phyloP scores from a whole-genome alignment of 2,113 vertebrate species.

The Rhynchomys soricoides region DNA sequence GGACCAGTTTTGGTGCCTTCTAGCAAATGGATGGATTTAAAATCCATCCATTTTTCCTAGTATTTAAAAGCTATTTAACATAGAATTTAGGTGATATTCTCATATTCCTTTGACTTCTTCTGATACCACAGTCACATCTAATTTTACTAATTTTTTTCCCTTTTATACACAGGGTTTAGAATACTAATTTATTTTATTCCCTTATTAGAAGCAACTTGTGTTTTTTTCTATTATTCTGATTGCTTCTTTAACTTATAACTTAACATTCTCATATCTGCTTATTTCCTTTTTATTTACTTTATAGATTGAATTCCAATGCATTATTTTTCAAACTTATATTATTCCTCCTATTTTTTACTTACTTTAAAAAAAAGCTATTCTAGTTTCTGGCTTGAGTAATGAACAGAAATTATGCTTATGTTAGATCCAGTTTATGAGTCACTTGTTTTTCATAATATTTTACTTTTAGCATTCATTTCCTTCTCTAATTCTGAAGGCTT shows the following conservation, averaged over 20 bases:
- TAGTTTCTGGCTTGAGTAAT: background rate
- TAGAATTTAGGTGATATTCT: conserved; percentile 27
- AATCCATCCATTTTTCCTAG: background rate
- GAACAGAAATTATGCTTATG: background rate
- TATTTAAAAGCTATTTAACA: background rate
- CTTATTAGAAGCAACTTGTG: background rate
- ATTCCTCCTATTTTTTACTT: background rate
- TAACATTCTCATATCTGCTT: background rate
- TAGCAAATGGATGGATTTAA: no score
- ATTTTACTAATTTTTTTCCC: background rate
- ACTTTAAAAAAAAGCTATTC: background rate
- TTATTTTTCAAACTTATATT: background rate
- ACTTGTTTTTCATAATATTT: background rate
- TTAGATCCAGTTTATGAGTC: background rate
- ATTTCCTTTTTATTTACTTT: background rate
- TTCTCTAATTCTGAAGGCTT: background rate
- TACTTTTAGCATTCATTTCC: background rate
- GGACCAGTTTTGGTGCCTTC: background rate
- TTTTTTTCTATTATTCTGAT: background rate
- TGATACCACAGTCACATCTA: background rate
- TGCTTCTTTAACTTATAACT: conserved; percentile 1
- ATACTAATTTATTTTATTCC: background rate
- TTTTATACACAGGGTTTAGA: background rate
- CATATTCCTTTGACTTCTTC: background rate
- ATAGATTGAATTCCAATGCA: background rate